phyloP scores from a whole-genome alignment of 1,140 invertebrate species.

The Drosophila takahashii region DNA sequence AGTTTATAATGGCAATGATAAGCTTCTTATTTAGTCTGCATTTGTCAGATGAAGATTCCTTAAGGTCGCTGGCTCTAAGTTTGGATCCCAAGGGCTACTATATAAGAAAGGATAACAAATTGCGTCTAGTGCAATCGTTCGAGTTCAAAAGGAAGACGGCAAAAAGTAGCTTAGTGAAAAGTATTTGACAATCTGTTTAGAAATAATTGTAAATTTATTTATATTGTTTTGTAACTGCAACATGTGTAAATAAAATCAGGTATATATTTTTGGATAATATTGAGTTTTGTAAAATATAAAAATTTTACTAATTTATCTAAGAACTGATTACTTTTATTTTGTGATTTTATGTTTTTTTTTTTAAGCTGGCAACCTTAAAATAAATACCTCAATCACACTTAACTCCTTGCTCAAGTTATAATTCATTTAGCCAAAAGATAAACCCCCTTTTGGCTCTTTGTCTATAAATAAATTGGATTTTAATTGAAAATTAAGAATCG shows the following conservation, averaged over 20 bases:
- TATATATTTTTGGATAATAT: background rate
- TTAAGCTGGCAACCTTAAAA: background rate
- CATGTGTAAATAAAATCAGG: too few species aligned
- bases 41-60: background rate
- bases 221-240: background rate
- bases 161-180: background rate
- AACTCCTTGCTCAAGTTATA: conserved; percentile 40
- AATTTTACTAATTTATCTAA: too few species aligned
- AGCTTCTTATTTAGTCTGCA: conserved; percentile 21
- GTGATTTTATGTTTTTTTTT: too few species aligned
- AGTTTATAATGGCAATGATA: conserved; percentile 16
- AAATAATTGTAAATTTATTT: background rate
- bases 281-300: background rate
- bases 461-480: conserved; percentile 74
- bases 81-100: conserved; percentile 25
- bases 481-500: conserved; percentile 82
- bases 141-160: background rate
- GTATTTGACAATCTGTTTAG: background rate
- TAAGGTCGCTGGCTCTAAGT: conserved; percentile 10
- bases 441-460: conserved; percentile 50
- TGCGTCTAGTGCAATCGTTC: conserved; percentile 3
- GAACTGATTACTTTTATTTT: too few species aligned
- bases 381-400: conserved; percentile 5
- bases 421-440: conserved; percentile 42
- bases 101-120: background rate